Conservation (phyloP, 2,113 vertebrate genomes). For the Cyphomyrus discorhynchus region DNA sequence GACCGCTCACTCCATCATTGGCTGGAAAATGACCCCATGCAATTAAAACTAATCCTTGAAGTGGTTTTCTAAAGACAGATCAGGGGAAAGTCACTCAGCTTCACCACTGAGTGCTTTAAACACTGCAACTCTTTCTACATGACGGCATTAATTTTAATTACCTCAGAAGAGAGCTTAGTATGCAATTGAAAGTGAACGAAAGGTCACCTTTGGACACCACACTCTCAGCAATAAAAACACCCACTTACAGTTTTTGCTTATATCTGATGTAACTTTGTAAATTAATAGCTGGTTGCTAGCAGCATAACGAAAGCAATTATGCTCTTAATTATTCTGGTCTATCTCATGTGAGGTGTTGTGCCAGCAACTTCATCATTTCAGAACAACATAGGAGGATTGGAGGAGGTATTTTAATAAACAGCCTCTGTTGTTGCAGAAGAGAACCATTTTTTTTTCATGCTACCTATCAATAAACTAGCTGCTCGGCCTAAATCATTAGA, state of each 20-base stretch:
- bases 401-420: background rate
- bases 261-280: background rate
- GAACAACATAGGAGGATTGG: background rate
- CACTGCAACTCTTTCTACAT: background rate
- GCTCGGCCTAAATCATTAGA: background rate
- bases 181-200: background rate
- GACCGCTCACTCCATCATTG: background rate
- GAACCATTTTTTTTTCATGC: background rate
- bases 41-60: conserved; percentile 13
- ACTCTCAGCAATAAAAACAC: background rate
- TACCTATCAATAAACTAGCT: background rate
- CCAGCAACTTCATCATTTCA: background rate
- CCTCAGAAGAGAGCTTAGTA: conserved; percentile 7
- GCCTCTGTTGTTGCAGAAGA: background rate
- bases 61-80: background rate
- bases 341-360: background rate
- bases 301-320: background rate
- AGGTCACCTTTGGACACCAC: background rate
- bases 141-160: background rate
- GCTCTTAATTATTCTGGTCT: background rate
- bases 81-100: background rate
- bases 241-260: conserved; percentile 3
- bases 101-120: background rate
- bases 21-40: background rate
- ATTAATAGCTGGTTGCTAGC: background rate